A percentile compares a stretch with the other conserved stretches of the same genome.
Evolutionary conservation across 2,888 invertebrate genomes (phyloP).

Genomic region (Scaptomyza flava): DNA sequence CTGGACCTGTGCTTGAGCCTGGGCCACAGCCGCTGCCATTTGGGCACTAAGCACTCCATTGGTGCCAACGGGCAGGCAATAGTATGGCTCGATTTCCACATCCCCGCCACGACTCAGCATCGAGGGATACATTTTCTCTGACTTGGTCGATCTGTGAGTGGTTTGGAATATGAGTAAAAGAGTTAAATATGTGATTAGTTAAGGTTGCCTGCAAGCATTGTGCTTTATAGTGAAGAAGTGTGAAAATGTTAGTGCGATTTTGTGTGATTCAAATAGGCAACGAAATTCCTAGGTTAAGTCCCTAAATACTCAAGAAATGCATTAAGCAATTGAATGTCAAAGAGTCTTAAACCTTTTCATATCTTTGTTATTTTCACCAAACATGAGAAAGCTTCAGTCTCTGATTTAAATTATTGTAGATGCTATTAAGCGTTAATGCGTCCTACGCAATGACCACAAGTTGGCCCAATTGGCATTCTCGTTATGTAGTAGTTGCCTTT

Average conservation of each 20-base stretch:
- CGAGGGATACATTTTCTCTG: slow-evolving; percentile 96
- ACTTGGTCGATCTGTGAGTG: slow-evolving; percentile 93
- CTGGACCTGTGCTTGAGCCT: slow-evolving; percentile 61
- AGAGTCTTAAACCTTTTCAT: neutral
- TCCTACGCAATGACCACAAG: slow-evolving; percentile 11
- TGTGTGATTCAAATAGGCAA: neutral
- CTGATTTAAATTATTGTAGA: slow-evolving; percentile 5
- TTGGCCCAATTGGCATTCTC: slow-evolving; percentile 11
- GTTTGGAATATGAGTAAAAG: neutral
- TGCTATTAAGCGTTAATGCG: slow-evolving; percentile 1
- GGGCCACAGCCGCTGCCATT: slow-evolving; percentile 81
- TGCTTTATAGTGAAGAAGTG: neutral
- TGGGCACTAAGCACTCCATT: slow-evolving; percentile 80
- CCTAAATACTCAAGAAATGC: neutral
- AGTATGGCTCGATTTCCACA: slow-evolving; percentile 94
- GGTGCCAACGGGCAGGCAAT: slow-evolving; percentile 91
- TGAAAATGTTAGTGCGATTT: neutral
- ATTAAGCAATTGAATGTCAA: neutral
- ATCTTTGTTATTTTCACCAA: too few species aligned
- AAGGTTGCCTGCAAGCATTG: neutral
- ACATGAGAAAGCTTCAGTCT: too few species aligned
- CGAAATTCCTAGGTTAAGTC: neutral
- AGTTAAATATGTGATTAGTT: slow-evolving; percentile 14
- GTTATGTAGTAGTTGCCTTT: neutral
- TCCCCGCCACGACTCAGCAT: slow-evolving; percentile 93